A percentile compares a stretch with the other conserved stretches of the same genome.
Evolutionary conservation across 1,140 invertebrate species (phyloP).

Genomic region (Calliphora vicina): DNA sequence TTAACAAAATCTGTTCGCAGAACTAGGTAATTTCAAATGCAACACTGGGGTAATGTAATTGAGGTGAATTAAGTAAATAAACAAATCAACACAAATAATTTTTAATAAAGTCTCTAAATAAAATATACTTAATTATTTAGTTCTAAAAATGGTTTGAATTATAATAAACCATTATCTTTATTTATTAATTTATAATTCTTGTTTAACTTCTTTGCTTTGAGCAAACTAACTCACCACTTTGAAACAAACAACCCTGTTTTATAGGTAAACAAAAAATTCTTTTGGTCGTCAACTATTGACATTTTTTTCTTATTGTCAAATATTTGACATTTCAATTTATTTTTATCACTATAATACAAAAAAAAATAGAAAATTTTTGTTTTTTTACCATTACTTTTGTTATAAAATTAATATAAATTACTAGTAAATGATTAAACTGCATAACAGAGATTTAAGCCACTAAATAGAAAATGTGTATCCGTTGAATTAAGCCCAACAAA

Average conservation of each 20-base stretch:
- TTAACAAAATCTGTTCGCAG: neutral
- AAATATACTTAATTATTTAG: too few species aligned
- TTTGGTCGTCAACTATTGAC: neutral
- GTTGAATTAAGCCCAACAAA: neutral
- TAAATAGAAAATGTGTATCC: conserved; percentile 7
- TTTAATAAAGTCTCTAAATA: too few species aligned
- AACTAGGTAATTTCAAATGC: neutral
- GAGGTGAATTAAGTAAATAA: too few species aligned
- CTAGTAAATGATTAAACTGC: neutral
- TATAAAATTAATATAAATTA: neutral
- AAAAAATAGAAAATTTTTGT: conserved; percentile 2
- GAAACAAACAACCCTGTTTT: neutral
- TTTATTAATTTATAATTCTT: too few species aligned
- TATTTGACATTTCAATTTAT: neutral
- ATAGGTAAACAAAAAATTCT: neutral
- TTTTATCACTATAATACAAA: neutral
- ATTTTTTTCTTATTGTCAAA: neutral
- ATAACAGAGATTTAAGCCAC: neutral
- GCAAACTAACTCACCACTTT: too few species aligned
- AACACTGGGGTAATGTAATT: neutral
- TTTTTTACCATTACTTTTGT: neutral
- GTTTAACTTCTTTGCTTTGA: too few species aligned
- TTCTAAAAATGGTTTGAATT: too few species aligned
- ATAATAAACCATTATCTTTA: too few species aligned
- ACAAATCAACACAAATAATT: too few species aligned